Evolutionary conservation across 1,140 invertebrate genomes (phyloP).

Genomic region (Dysdera silvatica): DNA sequence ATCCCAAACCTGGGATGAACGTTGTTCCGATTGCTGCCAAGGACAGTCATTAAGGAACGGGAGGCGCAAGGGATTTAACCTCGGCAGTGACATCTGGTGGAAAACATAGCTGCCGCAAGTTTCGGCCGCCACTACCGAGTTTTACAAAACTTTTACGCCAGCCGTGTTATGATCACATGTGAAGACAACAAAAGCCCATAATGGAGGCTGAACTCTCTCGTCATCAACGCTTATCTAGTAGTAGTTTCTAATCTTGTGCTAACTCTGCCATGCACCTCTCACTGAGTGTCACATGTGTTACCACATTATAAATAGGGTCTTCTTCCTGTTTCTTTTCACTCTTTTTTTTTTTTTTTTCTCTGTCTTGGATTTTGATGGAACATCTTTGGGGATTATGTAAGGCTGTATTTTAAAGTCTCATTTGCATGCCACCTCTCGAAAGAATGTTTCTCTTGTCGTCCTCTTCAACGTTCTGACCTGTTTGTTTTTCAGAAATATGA

Average conservation of each 20-base stretch:
- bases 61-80: background rate
- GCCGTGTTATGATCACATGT: conserved; percentile 37
- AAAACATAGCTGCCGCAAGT: background rate
- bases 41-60: conserved; percentile 28
- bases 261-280: conserved; percentile 17
- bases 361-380: background rate
- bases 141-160: conserved; percentile 18
- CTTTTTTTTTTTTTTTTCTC: too few relatives aligned
- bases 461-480: too few relatives aligned
- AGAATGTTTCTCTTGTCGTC: background rate
- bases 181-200: conserved; percentile 36
- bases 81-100: conserved; percentile 18
- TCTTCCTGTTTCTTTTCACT: background rate
- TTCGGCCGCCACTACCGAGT: conserved; percentile 14
- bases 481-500: background rate
- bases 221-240: conserved; percentile 22
- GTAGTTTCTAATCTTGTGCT: conserved; percentile 27
- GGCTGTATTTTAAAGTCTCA: background rate
- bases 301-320: background rate
- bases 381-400: background rate
- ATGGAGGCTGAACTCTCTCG: conserved; percentile 27
- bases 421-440: background rate
- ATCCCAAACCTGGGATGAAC: conserved; percentile 28
- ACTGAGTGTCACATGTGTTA: background rate
- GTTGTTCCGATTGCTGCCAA: conserved; percentile 31